Evolutionary conservation across 2,888 invertebrate genomes (phyloP), one percentile per base, ranked within the genome.

Genomic region (Lochmaea crataegi): DNA sequence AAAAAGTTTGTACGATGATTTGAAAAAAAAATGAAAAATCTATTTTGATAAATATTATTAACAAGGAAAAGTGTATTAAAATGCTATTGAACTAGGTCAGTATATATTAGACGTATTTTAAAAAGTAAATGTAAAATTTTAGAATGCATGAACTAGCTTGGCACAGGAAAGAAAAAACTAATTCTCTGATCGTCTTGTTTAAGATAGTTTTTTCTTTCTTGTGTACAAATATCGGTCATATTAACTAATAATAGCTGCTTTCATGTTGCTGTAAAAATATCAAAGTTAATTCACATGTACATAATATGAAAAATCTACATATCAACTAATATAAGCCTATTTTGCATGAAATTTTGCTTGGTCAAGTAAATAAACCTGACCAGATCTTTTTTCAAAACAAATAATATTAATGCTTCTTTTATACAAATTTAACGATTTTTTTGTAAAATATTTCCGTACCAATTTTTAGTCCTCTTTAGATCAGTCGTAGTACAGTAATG

Each of bases 1-100:
- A 76, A 77, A 76, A 71, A 77, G 78, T 76, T 68, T 75, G 68
- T 73, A 78, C 48, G 69, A 80, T 70, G 71, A 74, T 74, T 76
- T 76, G 60, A 57, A 58, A 78, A 75, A 42, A 70, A 63, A 63
- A 53, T 9, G n/a, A 65, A 68, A 68, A 74, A 45, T 68, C 77
- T 80, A 80, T 80, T 80, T 79, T 80, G 77, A 80, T 80, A 80
- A 76, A 61, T 60, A 75, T 68, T 66, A 68, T 70, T 65, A 57
- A 71, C 64, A 66, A 71, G 64, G 18, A 73, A 57, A 69, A 58
- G 65, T 67, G 56, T 71, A 65, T 69, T 64, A 60, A 42, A 63
- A 63, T 69, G 69, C 53, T 69, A 69, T 69, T 56, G 41, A 51
- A 53, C 51, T 69, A 60, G 41, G 63, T 22, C 61, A 56, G 41